These are phyloP conservation scores for Setipinna tenuifilis DNA, from an alignment of 2,797 vertebrate species.

Conservation along the genomic window DNA sequence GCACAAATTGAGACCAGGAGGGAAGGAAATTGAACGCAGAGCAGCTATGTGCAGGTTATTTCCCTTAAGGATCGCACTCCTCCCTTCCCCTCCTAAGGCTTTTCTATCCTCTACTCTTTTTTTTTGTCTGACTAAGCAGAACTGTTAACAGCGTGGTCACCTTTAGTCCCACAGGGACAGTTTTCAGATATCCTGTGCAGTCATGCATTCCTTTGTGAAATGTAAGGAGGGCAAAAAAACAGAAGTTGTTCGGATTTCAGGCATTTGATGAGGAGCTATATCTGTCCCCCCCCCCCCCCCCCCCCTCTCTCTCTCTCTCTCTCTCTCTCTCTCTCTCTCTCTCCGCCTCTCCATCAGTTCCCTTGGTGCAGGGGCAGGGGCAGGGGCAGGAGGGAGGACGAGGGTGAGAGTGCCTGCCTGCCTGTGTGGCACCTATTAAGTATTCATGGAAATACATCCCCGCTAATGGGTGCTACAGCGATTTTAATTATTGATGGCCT, in stretches of 20 bases:
- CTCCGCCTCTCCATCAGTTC: slow-evolving; percentile 32
- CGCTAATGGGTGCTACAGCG: slow-evolving; percentile 53
- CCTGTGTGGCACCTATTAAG: slow-evolving; percentile 45
- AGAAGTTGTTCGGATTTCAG: background rate
- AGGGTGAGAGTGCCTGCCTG: slow-evolving; percentile 43
- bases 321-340: slow-evolving; percentile 34
- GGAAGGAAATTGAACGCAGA: background rate
- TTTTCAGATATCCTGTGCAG: slow-evolving; percentile 24
- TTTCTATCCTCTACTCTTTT: background rate
- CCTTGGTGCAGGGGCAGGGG: background rate
- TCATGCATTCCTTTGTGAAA: background rate
- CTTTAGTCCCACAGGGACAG: background rate
- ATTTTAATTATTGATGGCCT: slow-evolving; percentile 63
- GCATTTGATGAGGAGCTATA: slow-evolving; percentile 8
- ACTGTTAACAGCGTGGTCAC: background rate
- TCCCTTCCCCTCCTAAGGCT: background rate
- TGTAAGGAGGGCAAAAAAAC: slow-evolving; percentile 1
- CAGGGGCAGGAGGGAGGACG: background rate
- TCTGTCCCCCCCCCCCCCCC: background rate
- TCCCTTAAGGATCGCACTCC: background rate
- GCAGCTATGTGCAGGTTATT: background rate
- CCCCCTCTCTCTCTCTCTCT: slow-evolving; percentile 38
- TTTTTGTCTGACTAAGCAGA: background rate
- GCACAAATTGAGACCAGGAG: slow-evolving; percentile 1
- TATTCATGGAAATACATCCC: slow-evolving; percentile 62